These are phyloP conservation scores for Sebastes alutus DNA, from an alignment of 2,797 vertebrate genomes.

Conservation along the genomic window DNA sequence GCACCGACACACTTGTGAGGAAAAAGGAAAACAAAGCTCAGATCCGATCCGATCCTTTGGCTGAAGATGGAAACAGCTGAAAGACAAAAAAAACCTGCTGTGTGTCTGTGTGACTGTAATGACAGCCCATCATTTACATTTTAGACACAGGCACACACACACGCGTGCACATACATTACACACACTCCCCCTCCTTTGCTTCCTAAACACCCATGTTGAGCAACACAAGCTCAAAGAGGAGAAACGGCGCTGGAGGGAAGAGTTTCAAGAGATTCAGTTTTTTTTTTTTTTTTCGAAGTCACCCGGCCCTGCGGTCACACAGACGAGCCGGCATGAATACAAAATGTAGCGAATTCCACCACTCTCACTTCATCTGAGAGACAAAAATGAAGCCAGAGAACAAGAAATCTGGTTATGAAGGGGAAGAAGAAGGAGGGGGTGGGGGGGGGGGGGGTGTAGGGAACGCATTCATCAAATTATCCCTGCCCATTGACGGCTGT, in stretches of 20 bases:
- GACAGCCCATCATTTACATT: slow-evolving; percentile 51
- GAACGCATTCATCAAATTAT: slow-evolving; percentile 69
- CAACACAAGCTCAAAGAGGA: slow-evolving; percentile 9
- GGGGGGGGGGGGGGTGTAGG: background rate
- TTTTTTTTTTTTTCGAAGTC: slow-evolving; percentile 11
- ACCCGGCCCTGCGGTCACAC: slow-evolving; percentile 26
- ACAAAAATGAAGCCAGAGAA: slow-evolving; percentile 56
- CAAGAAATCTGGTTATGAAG: slow-evolving; percentile 59
- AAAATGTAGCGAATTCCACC: slow-evolving; percentile 39
- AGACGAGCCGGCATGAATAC: slow-evolving; percentile 17
- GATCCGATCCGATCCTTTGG: slow-evolving; percentile 49
- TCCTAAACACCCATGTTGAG: slow-evolving; percentile 33
- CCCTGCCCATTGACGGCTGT: slow-evolving; percentile 66
- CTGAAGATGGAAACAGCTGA: slow-evolving; percentile 2
- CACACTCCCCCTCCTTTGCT: background rate
- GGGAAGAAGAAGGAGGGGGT: background rate
- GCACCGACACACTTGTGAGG: slow-evolving; percentile 59
- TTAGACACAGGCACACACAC: slow-evolving; percentile 20
- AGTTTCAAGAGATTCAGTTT: slow-evolving; percentile 22
- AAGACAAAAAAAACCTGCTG: slow-evolving; percentile 20
- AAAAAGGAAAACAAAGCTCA: slow-evolving; percentile 39
- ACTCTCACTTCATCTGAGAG: slow-evolving; percentile 56
- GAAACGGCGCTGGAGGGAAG: slow-evolving; percentile 8
- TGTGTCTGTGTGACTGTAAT: slow-evolving; percentile 10
- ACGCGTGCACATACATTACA: background rate